These are phyloP conservation scores for Linurgus olivaceus DNA, from an alignment of 2,797 vertebrate genomes.

Conservation along the genomic window DNA sequence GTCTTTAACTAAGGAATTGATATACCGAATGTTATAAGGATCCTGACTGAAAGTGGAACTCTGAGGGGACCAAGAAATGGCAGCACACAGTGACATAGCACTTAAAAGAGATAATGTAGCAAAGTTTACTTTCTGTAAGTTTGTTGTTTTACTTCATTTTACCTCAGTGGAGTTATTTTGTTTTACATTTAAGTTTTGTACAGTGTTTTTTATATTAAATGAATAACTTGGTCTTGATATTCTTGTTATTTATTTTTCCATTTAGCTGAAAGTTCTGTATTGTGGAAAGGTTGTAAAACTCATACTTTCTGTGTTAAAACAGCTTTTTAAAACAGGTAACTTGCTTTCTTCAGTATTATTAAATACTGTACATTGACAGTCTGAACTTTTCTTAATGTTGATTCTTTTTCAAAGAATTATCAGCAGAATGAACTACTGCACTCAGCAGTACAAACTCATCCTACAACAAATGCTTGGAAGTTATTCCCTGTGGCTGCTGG, in stretches of 20 bases:
- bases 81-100: neutral
- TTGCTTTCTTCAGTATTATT: neutral
- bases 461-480: neutral
- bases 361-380: neutral
- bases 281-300: neutral
- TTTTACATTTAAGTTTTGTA: neutral
- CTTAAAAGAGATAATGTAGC: neutral
- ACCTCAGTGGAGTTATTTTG: neutral
- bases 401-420: neutral
- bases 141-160: neutral
- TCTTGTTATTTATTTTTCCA: neutral
- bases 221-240: neutral
- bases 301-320: neutral
- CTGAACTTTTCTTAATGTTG: neutral
- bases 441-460: neutral
- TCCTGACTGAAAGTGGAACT: conserved; percentile 56
- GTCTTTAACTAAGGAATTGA: conserved; percentile 46
- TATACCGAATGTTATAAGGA: conserved; percentile 26
- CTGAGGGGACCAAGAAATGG: conserved; percentile 14
- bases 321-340: neutral
- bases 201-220: neutral
- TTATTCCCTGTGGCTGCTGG: neutral
- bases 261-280: neutral
- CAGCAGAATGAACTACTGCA: neutral
- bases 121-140: neutral